Evolutionary conservation across 1,140 invertebrate genomes (phyloP).

Genomic region (Euwallacea fornicatus): DNA sequence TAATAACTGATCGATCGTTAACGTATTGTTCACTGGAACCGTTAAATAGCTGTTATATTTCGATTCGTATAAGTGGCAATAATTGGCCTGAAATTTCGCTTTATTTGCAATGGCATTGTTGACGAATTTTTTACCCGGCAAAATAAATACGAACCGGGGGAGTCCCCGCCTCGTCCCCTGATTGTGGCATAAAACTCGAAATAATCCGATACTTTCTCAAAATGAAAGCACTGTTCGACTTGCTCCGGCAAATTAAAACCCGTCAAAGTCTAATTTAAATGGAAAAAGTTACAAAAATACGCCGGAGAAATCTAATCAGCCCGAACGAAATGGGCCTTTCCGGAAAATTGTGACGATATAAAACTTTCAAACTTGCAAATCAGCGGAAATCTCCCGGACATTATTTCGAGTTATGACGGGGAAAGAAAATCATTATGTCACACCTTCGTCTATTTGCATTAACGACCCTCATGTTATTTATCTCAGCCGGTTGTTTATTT

Average conservation of each 20-base stretch:
- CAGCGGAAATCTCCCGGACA: slow-evolving; percentile 26
- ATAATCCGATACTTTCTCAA: slow-evolving; percentile 33
- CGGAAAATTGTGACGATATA: slow-evolving; percentile 33
- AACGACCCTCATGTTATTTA: slow-evolving; percentile 4
- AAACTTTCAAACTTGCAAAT: slow-evolving; percentile 37
- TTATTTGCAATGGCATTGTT: not conserved
- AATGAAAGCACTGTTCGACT: slow-evolving; percentile 34
- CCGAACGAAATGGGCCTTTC: slow-evolving; percentile 28
- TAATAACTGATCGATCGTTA: slow-evolving; percentile 19
- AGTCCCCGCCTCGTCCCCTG: not conserved
- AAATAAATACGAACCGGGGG: not conserved
- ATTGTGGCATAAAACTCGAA: slow-evolving; percentile 34
- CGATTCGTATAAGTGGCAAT: slow-evolving; percentile 10
- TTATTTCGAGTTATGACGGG: not conserved
- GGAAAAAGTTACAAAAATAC: slow-evolving; percentile 38
- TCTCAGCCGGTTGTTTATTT: slow-evolving; percentile 11
- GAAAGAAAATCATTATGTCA: slow-evolving; percentile 3
- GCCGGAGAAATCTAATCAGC: slow-evolving; percentile 33
- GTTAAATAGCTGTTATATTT: slow-evolving; percentile 7
- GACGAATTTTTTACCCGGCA: not conserved
- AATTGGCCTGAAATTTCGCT: slow-evolving; percentile 7
- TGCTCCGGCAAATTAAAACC: slow-evolving; percentile 26
- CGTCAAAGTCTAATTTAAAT: slow-evolving; percentile 37
- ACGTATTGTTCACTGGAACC: slow-evolving; percentile 7
- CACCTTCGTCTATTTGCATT: not conserved